Base-by-base conservation (phyloP, 2,113 vertebrate species). In the Odontesthes bonariensis region DNA sequence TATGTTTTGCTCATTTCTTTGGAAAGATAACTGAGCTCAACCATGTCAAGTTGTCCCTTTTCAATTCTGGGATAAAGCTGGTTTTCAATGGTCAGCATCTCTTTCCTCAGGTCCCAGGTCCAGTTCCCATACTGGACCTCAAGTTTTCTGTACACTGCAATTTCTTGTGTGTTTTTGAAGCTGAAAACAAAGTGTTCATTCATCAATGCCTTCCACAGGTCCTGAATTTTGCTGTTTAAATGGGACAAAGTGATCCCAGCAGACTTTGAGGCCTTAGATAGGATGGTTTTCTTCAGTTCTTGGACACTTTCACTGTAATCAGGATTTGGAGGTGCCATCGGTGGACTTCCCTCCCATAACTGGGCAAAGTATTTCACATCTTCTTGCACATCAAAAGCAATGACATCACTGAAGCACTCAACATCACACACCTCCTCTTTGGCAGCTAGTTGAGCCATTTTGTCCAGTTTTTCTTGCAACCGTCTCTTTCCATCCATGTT, bases 311-410 rank as follows among this genome's bases (percentile, higher is more conserved):
- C 75, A 2, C 77, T 88, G 14, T 86, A 84, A 2, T 68, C 81
- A 73, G 83, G 86, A 79, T 88, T 88, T 69, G 83, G 81, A 77
- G 86, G 81, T 76, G 83, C 86, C 86, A 88, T 88, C 3, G 83
- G 83, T 61, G 86, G 86, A 79, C 78, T 86, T 77, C 83, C 86
- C 64, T 86, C 86, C 86, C 78, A 88, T 0, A 88, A 69, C 13
- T 79, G 73, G 31, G 79, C 72, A 82, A 87, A 87, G 52, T 87
- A 87, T 57, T 84, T 87, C n/a, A 85, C 77, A 59, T 85, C 83
- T 63, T 22, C 59, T n/a, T 81, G 32, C 8, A 83, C 75, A 19
- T 88, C 68, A 77, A 88, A 88, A 33, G 14, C 1, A 70, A 83
- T 86, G 19, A 88, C 0, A 0, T 83, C 83, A 77, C 64, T 84